These are phyloP conservation scores for Amphipyra berbera DNA, from an alignment of 2,888 invertebrate species.

Conservation along the genomic window DNA sequence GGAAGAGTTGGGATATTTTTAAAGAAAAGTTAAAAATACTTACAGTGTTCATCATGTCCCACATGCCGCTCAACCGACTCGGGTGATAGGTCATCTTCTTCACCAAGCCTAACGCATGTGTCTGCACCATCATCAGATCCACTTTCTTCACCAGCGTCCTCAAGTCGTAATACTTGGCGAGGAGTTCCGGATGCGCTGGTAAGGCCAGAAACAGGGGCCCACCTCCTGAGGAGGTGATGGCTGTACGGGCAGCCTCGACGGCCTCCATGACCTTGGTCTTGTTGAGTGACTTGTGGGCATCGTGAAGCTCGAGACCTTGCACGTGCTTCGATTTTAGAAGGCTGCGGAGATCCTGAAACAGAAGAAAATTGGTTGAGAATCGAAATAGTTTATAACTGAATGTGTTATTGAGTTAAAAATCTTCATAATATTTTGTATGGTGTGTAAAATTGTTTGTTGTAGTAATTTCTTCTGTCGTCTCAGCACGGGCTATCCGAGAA, in stretches of 20 bases:
- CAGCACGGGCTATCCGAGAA: too few relatives aligned
- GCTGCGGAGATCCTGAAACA: slow-evolving; percentile 86
- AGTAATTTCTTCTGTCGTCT: too few relatives aligned
- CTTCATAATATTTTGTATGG: too few relatives aligned
- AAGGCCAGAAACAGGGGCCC: slow-evolving; percentile 90
- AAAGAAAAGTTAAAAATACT: slow-evolving; percentile 62
- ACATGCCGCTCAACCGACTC: slow-evolving; percentile 93
- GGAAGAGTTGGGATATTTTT: background rate
- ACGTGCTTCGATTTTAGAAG: slow-evolving; percentile 89
- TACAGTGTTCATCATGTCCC: slow-evolving; percentile 94
- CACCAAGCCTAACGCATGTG: slow-evolving; percentile 91
- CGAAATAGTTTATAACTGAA: background rate
- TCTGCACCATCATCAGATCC: slow-evolving; percentile 92
- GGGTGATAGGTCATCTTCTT: slow-evolving; percentile 93
- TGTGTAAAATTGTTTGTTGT: too few relatives aligned
- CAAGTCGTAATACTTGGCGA: slow-evolving; percentile 93
- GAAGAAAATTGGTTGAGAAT: slow-evolving; percentile 21
- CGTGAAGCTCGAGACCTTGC: slow-evolving; percentile 89
- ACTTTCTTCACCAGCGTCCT: slow-evolving; percentile 91
- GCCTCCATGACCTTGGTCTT: slow-evolving; percentile 85
- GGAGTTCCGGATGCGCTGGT: slow-evolving; percentile 91
- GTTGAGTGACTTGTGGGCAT: slow-evolving; percentile 88
- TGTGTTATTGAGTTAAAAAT: too few relatives aligned
- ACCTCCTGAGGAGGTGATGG: slow-evolving; percentile 83
- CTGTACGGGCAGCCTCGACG: slow-evolving; percentile 81